Evolutionary conservation across 2,797 vertebrate species (phyloP), one percentile per base, ranked within the genome.

Genomic region (Iguana delicatissima): DNA sequence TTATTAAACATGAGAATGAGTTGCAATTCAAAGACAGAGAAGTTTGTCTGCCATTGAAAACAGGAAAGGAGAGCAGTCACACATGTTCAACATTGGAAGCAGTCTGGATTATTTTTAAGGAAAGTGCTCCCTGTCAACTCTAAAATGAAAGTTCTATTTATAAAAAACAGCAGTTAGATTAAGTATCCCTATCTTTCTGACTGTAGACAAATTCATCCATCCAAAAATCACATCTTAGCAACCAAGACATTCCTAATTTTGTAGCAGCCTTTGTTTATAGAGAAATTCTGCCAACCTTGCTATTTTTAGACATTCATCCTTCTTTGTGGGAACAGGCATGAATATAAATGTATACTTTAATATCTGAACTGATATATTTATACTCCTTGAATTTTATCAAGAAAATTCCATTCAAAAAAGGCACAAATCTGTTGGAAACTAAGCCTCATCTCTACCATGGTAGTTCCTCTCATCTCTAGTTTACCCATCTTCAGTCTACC

Each of bases 81-180:
- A 81, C 57, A 81, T 38, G 64, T 80, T 81, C 52, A 88, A 80
- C 6, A 80, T 64, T 89, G 50, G 62, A 85, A 89, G 46, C 64
- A 80, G 16, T 12, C 20, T 42, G 59, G 26, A 89, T n/a, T 80
- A 16, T 42, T 80, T 64, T 77, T 46, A 80, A 79, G 22, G 59
- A 4, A 85, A 85, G 8, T 52, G 55, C 29, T 74, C 38, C 32
- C 46, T 83, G 69, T 50, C 69, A 74, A 83, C 26, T 62, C 18
- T 46, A 50, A 76, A 89, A 83, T n/a, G n/a, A 59, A 89, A 74
- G n/a, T 57, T 74, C 74, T 26, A 12, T 77, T 46, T 10, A 24
- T 3, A 69, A 69, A 35, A 24, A 74, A 46, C 24, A 62, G 35
- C 5, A 42, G 6, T 55, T 20, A 87, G 57, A 64, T 64, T 52